phyloP scores from a whole-genome alignment of 2,888 invertebrate genomes.

The Spisula subtruncata region DNA sequence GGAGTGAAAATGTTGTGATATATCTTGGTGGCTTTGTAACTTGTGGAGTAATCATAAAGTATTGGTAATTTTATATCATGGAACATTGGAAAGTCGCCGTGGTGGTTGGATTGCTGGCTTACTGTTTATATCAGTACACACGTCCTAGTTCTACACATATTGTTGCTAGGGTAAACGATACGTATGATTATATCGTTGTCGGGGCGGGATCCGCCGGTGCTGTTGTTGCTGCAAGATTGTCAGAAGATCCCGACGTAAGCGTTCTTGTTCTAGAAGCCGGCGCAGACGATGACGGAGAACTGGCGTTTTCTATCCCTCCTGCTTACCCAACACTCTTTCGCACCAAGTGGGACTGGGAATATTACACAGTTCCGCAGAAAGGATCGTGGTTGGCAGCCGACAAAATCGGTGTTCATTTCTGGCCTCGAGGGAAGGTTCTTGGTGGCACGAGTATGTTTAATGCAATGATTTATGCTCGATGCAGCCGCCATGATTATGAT shows the following conservation, averaged over 20 bases:
- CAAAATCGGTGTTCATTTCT: conserved; percentile 91
- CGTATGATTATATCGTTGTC: conserved; percentile 76
- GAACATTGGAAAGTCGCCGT: background rate
- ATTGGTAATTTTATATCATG: too few relatives aligned
- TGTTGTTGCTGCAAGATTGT: conserved; percentile 88
- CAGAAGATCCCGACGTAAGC: conserved; percentile 84
- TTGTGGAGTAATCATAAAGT: too few relatives aligned
- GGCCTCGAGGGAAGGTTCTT: conserved; percentile 96
- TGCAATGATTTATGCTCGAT: conserved; percentile 90
- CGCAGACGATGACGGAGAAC: conserved; percentile 81
- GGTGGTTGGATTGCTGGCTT: conserved; percentile 18
- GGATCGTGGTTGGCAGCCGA: conserved; percentile 63
- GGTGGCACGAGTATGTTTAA: conserved; percentile 96
- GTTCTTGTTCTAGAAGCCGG: conserved; percentile 88
- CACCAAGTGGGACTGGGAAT: conserved; percentile 85
- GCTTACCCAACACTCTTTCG: conserved; percentile 85
- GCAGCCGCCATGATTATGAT: conserved; percentile 62
- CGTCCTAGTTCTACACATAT: background rate
- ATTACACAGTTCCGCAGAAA: conserved; percentile 87
- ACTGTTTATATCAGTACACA: conserved; percentile 25
- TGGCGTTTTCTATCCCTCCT: conserved; percentile 87
- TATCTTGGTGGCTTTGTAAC: too few relatives aligned
- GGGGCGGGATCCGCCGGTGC: conserved; percentile 89
- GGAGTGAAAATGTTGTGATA: too few relatives aligned
- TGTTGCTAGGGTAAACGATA: conserved; percentile 25